phyloP scores from a whole-genome alignment of 2,888 invertebrate species.

The Liopterus haemorrhoidalis region DNA sequence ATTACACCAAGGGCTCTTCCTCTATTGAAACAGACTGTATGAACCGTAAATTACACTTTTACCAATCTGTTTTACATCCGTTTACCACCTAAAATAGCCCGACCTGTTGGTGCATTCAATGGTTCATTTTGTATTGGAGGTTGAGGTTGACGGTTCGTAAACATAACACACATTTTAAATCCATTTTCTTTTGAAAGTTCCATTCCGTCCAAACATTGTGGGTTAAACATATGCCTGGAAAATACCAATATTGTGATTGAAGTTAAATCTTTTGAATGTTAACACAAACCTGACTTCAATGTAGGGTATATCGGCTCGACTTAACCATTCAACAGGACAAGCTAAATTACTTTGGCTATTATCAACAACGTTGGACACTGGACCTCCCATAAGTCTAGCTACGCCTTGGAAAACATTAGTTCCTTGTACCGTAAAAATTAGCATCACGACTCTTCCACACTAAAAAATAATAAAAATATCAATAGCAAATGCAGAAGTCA shows the following conservation, averaged over 20 bases:
- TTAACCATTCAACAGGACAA: constrained; percentile 31
- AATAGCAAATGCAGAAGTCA: constrained; percentile 1
- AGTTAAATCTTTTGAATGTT: neutral
- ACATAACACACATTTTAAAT: constrained; percentile 9
- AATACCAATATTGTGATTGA: constrained; percentile 9
- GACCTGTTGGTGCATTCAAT: no score
- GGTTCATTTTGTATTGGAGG: constrained; percentile 2
- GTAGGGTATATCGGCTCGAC: constrained; percentile 27
- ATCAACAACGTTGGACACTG: constrained; percentile 15
- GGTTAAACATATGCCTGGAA: constrained; percentile 25
- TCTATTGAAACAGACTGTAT: no score
- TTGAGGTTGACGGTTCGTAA: constrained; percentile 10
- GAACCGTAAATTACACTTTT: no score
- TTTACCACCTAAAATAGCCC: no score
- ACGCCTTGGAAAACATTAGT: constrained; percentile 33
- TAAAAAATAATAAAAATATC: constrained; percentile 34
- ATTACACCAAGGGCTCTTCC: no score
- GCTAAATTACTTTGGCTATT: constrained; percentile 21
- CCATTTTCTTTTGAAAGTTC: constrained; percentile 13
- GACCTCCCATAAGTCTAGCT: constrained; percentile 27
- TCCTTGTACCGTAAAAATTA: constrained; percentile 53
- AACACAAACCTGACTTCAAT: constrained; percentile 26
- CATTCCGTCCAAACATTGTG: constrained; percentile 20
- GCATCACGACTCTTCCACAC: constrained; percentile 43
- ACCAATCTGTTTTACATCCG: no score